A percentile compares a stretch with the other conserved stretches of the same genome.
Conservation (phyloP, 2,113 vertebrate species). For the Catharus bicknelli region DNA sequence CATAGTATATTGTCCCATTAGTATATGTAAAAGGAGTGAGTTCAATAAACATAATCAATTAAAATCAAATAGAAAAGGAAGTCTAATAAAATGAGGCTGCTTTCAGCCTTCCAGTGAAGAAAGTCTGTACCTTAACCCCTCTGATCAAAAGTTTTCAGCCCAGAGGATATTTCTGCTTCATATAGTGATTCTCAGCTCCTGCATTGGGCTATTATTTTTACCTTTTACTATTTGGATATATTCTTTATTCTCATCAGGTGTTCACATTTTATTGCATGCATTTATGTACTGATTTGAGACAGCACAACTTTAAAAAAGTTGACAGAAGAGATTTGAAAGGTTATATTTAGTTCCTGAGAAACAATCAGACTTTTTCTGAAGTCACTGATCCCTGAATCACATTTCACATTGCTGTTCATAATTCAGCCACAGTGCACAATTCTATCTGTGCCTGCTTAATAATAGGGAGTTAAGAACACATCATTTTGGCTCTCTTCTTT, state of each 20-base stretch:
- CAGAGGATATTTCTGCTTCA: not conserved
- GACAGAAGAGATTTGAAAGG: not conserved
- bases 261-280: not conserved
- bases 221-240: not conserved
- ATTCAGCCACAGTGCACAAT: not conserved
- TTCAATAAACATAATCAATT: not conserved
- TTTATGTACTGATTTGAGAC: not conserved
- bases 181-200: not conserved
- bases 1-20: not conserved
- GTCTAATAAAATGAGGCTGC: not conserved
- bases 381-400: not conserved
- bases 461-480: not conserved
- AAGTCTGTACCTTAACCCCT: not conserved
- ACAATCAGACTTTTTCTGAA: not conserved
- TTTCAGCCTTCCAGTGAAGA: not conserved
- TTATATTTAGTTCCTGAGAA: not conserved
- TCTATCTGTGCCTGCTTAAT: not conserved
- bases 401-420: not conserved
- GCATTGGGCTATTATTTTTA: not conserved
- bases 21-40: not conserved
- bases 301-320: not conserved
- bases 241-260: not conserved
- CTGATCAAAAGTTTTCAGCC: not conserved
- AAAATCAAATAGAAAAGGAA: not conserved
- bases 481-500: not conserved